Percentiles rank a stretch among this genome's conserved stretches.
phyloP scores from a whole-genome alignment of 2,113 vertebrate species.

The Pachycephala philippinensis region DNA sequence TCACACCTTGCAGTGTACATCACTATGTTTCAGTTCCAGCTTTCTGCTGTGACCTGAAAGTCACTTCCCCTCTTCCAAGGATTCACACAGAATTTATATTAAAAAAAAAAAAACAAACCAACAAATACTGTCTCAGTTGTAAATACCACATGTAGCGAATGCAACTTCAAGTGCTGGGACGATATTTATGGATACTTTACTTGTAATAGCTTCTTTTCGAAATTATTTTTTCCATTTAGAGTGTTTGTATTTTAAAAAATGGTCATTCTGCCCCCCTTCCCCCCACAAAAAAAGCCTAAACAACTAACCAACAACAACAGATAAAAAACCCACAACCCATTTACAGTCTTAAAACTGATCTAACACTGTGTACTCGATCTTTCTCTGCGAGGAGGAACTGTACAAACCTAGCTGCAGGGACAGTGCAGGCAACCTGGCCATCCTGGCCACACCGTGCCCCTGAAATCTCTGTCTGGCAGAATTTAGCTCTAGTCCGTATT shows the following conservation, averaged over 20 bases:
- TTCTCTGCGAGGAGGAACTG: background rate
- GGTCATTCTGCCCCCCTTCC: rapidly evolving
- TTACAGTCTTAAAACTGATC: background rate
- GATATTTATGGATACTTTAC: background rate
- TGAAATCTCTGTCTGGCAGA: background rate
- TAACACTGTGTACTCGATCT: rapidly evolving
- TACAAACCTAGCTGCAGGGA: background rate
- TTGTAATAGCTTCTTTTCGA: background rate
- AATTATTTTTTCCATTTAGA: background rate
- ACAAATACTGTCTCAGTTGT: background rate
- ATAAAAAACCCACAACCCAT: rapidly evolving
- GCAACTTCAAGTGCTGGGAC: background rate
- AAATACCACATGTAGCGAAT: background rate
- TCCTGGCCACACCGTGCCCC: background rate
- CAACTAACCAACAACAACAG: background rate
- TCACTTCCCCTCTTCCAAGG: background rate
- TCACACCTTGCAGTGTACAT: background rate
- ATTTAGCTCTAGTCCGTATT: background rate
- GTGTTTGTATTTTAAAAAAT: background rate
- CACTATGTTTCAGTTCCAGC: background rate
- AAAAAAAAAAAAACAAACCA: background rate
- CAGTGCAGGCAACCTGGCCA: background rate
- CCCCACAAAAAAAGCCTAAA: background rate
- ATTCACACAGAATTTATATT: background rate
- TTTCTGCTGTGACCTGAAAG: background rate